Evolutionary conservation across 2,113 vertebrate genomes (phyloP).

Genomic region (Calonectris borealis): DNA sequence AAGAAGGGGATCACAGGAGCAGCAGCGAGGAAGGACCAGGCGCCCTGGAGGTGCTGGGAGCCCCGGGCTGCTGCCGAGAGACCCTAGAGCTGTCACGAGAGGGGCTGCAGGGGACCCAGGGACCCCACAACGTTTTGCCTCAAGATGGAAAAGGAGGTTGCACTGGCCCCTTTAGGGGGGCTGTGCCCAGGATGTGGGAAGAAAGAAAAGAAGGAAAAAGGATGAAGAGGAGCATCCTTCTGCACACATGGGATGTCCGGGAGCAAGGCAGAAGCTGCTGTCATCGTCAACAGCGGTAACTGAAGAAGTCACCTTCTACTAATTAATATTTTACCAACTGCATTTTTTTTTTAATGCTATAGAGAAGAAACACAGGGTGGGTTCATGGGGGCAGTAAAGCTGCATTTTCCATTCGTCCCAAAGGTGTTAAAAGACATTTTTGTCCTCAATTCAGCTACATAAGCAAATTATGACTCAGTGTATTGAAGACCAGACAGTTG

Average conservation of each 20-base stretch:
- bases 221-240: background rate
- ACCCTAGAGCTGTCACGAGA: background rate
- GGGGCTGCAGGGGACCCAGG: background rate
- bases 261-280: background rate
- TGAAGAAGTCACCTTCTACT: background rate
- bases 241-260: background rate
- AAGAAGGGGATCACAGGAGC: background rate
- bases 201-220: background rate
- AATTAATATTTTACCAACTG: background rate
- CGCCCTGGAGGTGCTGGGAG: background rate
- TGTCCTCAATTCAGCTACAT: background rate
- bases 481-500: background rate
- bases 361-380: background rate
- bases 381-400: background rate
- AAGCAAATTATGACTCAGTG: background rate
- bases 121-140: background rate
- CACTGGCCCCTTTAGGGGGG: background rate
- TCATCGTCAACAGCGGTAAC: background rate
- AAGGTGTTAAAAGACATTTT: background rate
- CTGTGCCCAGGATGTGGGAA: background rate
- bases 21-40: background rate
- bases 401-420: background rate
- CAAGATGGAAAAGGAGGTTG: background rate
- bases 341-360: background rate
- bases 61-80: background rate